Percentiles rank a stretch among this genome's conserved stretches.
phyloP scores from a whole-genome alignment of 2,113 vertebrate species.

The Nipponia nippon region DNA sequence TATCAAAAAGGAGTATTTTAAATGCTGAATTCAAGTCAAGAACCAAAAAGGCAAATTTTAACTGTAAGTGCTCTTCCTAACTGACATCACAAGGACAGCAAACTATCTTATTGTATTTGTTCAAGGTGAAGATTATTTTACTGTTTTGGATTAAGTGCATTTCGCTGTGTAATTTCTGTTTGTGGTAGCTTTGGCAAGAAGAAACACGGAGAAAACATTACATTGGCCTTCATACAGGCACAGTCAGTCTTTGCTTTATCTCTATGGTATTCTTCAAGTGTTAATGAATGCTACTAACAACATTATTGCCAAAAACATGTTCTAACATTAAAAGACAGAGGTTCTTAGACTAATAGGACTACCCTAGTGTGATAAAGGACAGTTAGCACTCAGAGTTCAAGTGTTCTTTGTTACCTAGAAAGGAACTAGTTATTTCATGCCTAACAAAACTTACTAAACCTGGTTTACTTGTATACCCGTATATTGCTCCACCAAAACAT shows the following conservation, averaged over 20 bases:
- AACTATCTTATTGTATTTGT: not conserved
- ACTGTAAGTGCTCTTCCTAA: not conserved
- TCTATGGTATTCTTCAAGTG: not conserved
- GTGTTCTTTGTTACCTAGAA: not conserved
- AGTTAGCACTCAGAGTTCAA: not conserved
- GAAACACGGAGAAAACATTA: not conserved
- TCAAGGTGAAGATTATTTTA: not conserved
- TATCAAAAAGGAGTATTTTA: not conserved
- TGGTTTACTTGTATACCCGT: not conserved
- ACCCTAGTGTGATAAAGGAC: not conserved
- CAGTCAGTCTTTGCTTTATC: not conserved
- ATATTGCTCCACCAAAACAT: not conserved
- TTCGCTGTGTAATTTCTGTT: not conserved
- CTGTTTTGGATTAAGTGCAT: not conserved
- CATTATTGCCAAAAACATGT: not conserved
- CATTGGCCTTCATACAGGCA: not conserved
- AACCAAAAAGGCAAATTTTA: not conserved
- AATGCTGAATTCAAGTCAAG: not conserved
- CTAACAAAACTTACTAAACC: not conserved
- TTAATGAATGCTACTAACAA: not conserved
- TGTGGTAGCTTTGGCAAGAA: not conserved
- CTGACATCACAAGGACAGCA: not conserved
- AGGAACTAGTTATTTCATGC: not conserved
- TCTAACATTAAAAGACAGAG: not conserved
- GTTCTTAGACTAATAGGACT: not conserved